These are phyloP conservation scores for Acrobasis consociella DNA, from an alignment of 2,888 invertebrate genomes.

Conservation along the genomic window DNA sequence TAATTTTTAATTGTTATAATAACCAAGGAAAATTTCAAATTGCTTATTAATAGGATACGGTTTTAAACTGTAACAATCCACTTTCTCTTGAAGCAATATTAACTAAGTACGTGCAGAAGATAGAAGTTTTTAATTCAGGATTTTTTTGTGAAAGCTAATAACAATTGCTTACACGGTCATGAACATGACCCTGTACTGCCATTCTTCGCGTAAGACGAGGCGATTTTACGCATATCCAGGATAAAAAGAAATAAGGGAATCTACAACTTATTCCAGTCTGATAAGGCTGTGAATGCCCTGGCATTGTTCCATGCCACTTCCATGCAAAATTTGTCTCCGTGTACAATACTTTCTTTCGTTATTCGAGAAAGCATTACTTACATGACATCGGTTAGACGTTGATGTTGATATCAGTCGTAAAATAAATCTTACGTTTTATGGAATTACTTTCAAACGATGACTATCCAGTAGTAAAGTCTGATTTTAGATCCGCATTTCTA, in stretches of 20 bases:
- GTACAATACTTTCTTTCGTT: conserved; percentile 25
- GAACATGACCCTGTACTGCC: conserved; percentile 39
- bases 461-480: no score
- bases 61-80: no score
- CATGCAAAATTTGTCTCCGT: neutral
- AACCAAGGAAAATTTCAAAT: no score
- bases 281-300: conserved; percentile 22
- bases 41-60: no score
- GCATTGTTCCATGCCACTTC: neutral
- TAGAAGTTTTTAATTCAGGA: neutral
- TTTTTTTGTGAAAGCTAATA: conserved; percentile 50
- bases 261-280: neutral
- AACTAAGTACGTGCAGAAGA: no score
- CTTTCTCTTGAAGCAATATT: no score
- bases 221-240: conserved; percentile 43
- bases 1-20: no score
- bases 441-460: neutral
- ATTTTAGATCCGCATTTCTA: no score
- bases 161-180: conserved; percentile 48
- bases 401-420: conserved; percentile 2
- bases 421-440: neutral
- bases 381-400: neutral
- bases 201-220: conserved; percentile 42
- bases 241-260: neutral
- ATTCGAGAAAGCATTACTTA: conserved; percentile 24